Evolutionary conservation across 2,113 vertebrate genomes (phyloP), one percentile per base, ranked within the genome.

Genomic region (Varanus salvator): DNA sequence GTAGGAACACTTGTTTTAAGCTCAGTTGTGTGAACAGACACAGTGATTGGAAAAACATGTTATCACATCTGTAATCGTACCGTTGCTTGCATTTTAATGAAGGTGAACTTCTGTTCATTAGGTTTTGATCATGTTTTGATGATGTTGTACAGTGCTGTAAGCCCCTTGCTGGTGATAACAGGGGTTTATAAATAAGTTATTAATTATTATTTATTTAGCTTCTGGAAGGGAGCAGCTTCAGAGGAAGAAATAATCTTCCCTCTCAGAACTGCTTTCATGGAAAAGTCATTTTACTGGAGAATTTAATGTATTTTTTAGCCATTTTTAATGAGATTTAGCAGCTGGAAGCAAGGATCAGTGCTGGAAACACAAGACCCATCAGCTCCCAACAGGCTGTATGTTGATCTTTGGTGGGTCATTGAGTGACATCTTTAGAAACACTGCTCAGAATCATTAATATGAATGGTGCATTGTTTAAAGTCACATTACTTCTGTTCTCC

Each of bases 231-330:
- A 91, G 90, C 8, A 83, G 80, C 89, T 93, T 92, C 87, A 93
- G 89, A 93, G 91, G 66, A 69, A 92, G 91, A 94, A 95, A 91
- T 29, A 89, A 85, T 93, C 87, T 92, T 93, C 85, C 74, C 44
- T 57, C 57, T 91, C 91, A 91, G 81, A 95, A 91, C 81, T 92
- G 21, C 54, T 90, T 93, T 94, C 82, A 80, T 90, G 87, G 90
- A 91, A 94, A 92, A 92, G 71, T 91, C 89, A 0, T 34, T 92
- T 93, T 92, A 93, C 76, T 84, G 88, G 90, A 93, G 91, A 14
- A 38, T 91, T 92, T 93, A 93, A 93, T 96, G 69, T 94, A 95
- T 94, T 93, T 96, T 90, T 94, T 94, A 94, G 87, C 88, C 87
- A 50, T 78, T 93, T 93, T 94, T 91, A 93, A 78, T 87, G 91